Conservation (phyloP, 1,140 invertebrate species). For the Leguminivora glycinivorella region DNA sequence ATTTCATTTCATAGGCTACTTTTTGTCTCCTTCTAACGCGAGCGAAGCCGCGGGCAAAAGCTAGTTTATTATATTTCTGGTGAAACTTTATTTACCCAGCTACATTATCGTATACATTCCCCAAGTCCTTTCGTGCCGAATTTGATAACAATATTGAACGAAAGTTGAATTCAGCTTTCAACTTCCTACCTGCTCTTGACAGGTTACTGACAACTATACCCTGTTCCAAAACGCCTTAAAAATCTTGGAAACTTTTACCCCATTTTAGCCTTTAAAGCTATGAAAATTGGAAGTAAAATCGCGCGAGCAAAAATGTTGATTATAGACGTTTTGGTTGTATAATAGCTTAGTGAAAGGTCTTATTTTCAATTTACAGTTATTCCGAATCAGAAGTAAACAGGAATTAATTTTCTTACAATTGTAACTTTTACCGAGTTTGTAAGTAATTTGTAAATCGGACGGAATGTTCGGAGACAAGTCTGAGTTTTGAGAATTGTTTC, state of each 20-base stretch:
- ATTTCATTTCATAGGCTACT: too few species aligned
- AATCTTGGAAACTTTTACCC: not conserved
- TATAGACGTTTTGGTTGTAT: not conserved
- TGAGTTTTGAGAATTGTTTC: too few species aligned
- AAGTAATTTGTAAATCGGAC: not conserved
- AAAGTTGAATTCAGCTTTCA: not conserved
- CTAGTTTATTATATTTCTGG: too few species aligned
- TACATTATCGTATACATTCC: not conserved
- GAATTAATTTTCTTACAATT: slow-evolving; percentile 9
- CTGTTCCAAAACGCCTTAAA: not conserved
- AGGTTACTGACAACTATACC: not conserved
- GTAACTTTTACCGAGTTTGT: not conserved
- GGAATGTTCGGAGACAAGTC: not conserved
- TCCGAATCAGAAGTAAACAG: not conserved
- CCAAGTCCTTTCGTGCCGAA: not conserved
- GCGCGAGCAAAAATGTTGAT: not conserved
- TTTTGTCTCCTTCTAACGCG: too few species aligned
- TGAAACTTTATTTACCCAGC: too few species aligned
- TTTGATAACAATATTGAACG: not conserved
- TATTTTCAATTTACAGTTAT: not conserved
- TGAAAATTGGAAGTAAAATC: not conserved
- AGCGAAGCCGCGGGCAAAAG: too few species aligned
- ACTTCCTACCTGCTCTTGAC: not conserved
- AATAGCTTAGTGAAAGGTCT: not conserved
- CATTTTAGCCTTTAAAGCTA: not conserved